phyloP scores from a whole-genome alignment of 1,140 invertebrate species.

The Papilio xuthus region DNA sequence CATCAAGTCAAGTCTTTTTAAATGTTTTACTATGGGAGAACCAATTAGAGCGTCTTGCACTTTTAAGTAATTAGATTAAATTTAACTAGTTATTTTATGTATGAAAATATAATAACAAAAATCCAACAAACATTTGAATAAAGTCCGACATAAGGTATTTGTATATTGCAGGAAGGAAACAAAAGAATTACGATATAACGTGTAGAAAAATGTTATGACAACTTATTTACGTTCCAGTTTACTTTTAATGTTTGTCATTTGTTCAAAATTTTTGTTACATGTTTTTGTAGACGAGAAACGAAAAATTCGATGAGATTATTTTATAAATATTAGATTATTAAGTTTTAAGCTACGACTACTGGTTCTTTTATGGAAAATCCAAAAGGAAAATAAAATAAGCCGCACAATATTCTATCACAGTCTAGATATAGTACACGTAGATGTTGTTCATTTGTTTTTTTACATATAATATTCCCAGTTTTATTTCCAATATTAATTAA shows the following conservation, averaged over 20 bases:
- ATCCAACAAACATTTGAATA: not conserved
- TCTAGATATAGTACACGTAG: not conserved
- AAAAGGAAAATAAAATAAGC: too few relatives aligned
- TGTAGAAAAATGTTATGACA: not conserved
- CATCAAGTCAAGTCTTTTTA: not conserved
- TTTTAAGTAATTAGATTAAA: not conserved
- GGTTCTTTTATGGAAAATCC: too few relatives aligned
- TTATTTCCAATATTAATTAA: not conserved
- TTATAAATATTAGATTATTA: not conserved
- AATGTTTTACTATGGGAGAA: not conserved
- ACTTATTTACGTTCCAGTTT: not conserved
- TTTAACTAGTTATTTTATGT: not conserved
- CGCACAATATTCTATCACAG: too few relatives aligned
- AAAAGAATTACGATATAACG: constrained; percentile 12
- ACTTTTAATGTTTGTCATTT: not conserved
- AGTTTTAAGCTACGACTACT: too few relatives aligned
- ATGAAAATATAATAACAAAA: not conserved
- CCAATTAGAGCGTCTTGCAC: not conserved
- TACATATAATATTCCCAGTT: not conserved
- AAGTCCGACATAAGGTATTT: not conserved
- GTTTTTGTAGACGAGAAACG: not conserved
- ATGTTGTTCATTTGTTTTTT: not conserved
- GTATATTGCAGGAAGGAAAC: not conserved
- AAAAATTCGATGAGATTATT: not conserved
- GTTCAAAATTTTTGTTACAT: not conserved